phyloP scores from a whole-genome alignment of 2,113 vertebrate species.

The Corvus moneduloides region DNA sequence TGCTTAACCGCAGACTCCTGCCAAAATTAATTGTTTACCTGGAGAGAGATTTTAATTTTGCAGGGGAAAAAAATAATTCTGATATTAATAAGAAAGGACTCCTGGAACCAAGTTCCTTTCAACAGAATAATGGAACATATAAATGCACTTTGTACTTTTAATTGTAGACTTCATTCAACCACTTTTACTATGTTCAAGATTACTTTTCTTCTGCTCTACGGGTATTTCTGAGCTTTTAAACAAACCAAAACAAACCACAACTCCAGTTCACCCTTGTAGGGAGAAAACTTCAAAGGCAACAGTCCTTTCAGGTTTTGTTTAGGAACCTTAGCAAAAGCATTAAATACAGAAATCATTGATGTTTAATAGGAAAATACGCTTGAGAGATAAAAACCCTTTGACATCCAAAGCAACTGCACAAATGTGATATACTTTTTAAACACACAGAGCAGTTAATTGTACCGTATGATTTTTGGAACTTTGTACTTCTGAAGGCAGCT shows the following conservation, averaged over 20 bases:
- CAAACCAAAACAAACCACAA: conserved; percentile 42
- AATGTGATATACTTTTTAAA: conserved; percentile 1
- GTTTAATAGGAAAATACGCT: conserved; percentile 37
- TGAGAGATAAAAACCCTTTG: conserved; percentile 20
- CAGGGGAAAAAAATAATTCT: not conserved
- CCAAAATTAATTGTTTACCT: conserved; percentile 4
- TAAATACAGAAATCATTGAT: conserved; percentile 50
- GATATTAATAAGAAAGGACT: not conserved
- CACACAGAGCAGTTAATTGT: conserved; percentile 25
- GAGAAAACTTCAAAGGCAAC: conserved; percentile 28
- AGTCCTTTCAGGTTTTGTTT: conserved; percentile 46
- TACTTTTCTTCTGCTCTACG: not conserved
- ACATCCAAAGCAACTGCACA: conserved; percentile 13
- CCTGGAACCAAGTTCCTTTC: not conserved
- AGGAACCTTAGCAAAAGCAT: conserved; percentile 10
- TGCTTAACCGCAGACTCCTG: not conserved
- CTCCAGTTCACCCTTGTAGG: not conserved
- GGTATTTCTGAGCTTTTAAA: conserved; percentile 42
- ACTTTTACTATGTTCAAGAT: not conserved
- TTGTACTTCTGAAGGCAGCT: conserved; percentile 39
- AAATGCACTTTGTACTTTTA: conserved; percentile 1
- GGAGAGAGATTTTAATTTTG: not conserved
- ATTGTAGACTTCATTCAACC: not conserved
- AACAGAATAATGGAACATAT: not conserved
- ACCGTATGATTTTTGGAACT: conserved; percentile 47